Percentiles rank a stretch among this genome's conserved stretches.
Evolutionary conservation across 2,797 vertebrate genomes (phyloP).

Genomic region (Hephaestus fuliginosus): DNA sequence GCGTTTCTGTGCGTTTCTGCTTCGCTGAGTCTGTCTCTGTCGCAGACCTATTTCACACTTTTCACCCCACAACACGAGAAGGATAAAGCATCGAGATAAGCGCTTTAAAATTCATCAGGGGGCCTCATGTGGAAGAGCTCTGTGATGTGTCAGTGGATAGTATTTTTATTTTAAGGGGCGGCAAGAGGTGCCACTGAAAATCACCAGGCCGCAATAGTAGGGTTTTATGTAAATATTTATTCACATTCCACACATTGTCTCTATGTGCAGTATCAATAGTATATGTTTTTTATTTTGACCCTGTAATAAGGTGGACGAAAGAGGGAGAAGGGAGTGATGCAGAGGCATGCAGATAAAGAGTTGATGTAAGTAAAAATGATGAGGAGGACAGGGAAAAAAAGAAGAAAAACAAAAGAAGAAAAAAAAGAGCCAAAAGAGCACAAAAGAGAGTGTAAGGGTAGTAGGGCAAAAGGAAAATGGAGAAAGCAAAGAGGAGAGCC

Average conservation of each 20-base stretch:
- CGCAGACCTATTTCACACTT: constrained; percentile 47
- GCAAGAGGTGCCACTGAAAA: constrained; percentile 46
- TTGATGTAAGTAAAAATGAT: constrained; percentile 7
- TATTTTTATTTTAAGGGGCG: constrained; percentile 30
- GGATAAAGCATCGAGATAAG: constrained; percentile 50
- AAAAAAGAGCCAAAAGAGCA: constrained; percentile 2
- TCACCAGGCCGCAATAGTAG: constrained; percentile 46
- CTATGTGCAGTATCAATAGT: constrained; percentile 38
- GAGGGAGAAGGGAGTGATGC: constrained; percentile 21
- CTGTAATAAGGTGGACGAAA: constrained; percentile 27
- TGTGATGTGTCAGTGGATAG: constrained; percentile 31
- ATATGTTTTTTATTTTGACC: constrained; percentile 46
- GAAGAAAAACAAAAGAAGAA: neutral
- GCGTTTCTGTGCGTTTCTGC: constrained; percentile 23
- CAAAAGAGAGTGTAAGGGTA: constrained; percentile 9
- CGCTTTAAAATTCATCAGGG: constrained; percentile 68
- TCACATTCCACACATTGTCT: constrained; percentile 26
- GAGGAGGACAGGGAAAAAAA: neutral
- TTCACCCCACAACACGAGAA: constrained; percentile 28
- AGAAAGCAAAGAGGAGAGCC: constrained; percentile 21
- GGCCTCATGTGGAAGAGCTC: constrained; percentile 45
- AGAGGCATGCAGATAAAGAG: constrained; percentile 10
- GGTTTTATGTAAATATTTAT: constrained; percentile 67
- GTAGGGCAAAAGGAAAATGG: constrained; percentile 15
- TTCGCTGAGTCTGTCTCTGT: constrained; percentile 18